Percentiles rank a stretch among this genome's conserved stretches.
phyloP scores from a whole-genome alignment of 2,888 invertebrate species.

The Amiota mariae region DNA sequence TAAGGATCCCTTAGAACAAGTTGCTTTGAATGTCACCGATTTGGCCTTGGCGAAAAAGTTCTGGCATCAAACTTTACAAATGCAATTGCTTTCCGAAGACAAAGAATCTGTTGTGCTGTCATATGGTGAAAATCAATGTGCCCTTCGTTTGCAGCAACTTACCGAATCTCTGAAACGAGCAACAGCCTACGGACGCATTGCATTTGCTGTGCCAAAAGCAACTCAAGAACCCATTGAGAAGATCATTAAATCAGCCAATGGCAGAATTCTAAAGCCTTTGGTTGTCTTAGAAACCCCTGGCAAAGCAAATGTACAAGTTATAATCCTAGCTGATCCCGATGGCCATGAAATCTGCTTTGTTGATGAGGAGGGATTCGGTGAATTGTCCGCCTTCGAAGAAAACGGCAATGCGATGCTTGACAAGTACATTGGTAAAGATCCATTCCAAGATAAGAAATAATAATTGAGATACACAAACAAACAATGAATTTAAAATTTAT shows the following conservation, averaged over 20 bases:
- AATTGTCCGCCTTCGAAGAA: conserved; percentile 90
- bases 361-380: conserved; percentile 93
- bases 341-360: conserved; percentile 99
- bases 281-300: conserved; percentile 97
- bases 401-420: conserved; percentile 86
- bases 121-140: conserved; percentile 83
- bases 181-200: conserved; percentile 94
- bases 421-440: conserved; percentile 79
- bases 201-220: conserved; percentile 89
- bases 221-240: conserved; percentile 85
- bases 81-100: conserved; percentile 81
- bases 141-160: conserved; percentile 79
- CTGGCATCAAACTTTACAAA: conserved; percentile 86
- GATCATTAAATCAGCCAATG: conserved; percentile 80
- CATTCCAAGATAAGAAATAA: conserved; percentile 66
- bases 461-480: neutral
- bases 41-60: conserved; percentile 84
- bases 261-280: conserved; percentile 89
- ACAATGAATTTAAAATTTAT: neutral
- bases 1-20: conserved; percentile 86
- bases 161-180: conserved; percentile 82
- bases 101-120: conserved; percentile 80
- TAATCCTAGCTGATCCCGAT: conserved; percentile 97
- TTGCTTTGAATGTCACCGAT: conserved; percentile 85
- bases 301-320: conserved; percentile 95